Base-by-base conservation (phyloP, 2,797 vertebrate genomes). In the Enoplosus armatus region DNA sequence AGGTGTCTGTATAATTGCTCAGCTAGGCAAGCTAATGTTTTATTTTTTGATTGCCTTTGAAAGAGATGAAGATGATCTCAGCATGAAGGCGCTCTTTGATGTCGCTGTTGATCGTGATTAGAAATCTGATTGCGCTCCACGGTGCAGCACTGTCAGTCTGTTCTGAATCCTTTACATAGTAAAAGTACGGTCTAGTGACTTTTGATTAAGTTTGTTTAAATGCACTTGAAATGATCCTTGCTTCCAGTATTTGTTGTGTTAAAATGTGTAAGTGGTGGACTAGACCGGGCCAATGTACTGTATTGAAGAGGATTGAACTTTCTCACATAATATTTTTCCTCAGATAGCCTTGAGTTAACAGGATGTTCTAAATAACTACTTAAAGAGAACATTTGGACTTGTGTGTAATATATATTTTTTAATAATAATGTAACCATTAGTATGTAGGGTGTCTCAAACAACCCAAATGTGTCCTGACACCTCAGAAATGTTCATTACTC, bases 401-500 rank as follows among this genome's bases (percentile, higher is more conserved):
- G 7, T 29, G 29, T 45, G 48, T 70, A 27, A 54, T 20, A 33
- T 56, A 59, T 58, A 43, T 72, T 2, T 71, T 6, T 45, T n/a
- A 54, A 43, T 37, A 48, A 18, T 35, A 60, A 54, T 50, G n/a
- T 31, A 43, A 59, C 10, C 4, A 60, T 43, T 35, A 18, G 47
- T 43, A 22, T 55, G 15, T 35, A 11, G 27, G 31, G 26, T 62
- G 54, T 74, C 31, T 51, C 18, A 47, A 60, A 67, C 22, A 51
- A 43, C 39, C 15, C 6, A 43, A 47, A 58, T 53, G 43, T 58
- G 37, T 63, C 39, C 43, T 35, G 41, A 33, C 18, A 64, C 11
- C 15, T 69, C 26, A 31, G 20, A 73, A 64, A 77, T 75, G 75
- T 60, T 80, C 35, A 76, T 79, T 72, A 83, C 61, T 55, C 50